These are phyloP conservation scores for Pseudomugil tenellus DNA, from an alignment of 2,797 vertebrate genomes.

Conservation along the genomic window DNA sequence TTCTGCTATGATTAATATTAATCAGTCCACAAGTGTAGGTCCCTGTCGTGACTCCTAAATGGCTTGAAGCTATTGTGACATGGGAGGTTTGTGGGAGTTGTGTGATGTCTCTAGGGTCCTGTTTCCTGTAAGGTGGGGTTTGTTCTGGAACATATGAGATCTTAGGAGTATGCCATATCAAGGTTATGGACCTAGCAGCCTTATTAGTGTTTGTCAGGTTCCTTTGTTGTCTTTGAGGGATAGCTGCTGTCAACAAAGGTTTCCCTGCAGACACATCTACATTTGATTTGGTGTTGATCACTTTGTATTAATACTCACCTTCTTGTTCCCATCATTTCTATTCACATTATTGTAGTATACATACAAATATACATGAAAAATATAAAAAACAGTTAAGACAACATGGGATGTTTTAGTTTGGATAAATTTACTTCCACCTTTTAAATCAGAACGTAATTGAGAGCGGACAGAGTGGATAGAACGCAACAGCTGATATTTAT, in stretches of 20 bases:
- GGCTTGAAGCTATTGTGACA: not conserved
- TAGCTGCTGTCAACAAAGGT: no score
- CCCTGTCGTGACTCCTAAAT: not conserved
- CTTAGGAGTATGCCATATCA: no score
- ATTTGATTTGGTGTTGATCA: not conserved
- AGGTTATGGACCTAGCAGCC: not conserved
- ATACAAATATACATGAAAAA: not conserved
- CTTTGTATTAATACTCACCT: not conserved
- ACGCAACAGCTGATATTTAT: conserved; percentile 70
- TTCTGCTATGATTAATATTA: conserved; percentile 11
- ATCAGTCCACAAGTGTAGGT: not conserved
- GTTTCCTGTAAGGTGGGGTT: not conserved
- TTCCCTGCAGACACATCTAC: not conserved
- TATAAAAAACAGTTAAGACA: conserved; percentile 42
- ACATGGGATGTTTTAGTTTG: conserved; percentile 70
- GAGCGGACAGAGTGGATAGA: conserved; percentile 77
- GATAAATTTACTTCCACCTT: conserved; percentile 80
- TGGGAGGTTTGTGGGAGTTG: not conserved
- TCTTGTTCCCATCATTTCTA: not conserved
- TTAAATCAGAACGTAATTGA: conserved; percentile 78
- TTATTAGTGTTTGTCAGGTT: not conserved
- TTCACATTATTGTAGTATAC: not conserved
- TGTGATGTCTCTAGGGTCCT: not conserved
- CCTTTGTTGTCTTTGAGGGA: no score
- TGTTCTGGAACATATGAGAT: not conserved